phyloP scores from a whole-genome alignment of 2,888 invertebrate genomes.

The Atrina japonica region DNA sequence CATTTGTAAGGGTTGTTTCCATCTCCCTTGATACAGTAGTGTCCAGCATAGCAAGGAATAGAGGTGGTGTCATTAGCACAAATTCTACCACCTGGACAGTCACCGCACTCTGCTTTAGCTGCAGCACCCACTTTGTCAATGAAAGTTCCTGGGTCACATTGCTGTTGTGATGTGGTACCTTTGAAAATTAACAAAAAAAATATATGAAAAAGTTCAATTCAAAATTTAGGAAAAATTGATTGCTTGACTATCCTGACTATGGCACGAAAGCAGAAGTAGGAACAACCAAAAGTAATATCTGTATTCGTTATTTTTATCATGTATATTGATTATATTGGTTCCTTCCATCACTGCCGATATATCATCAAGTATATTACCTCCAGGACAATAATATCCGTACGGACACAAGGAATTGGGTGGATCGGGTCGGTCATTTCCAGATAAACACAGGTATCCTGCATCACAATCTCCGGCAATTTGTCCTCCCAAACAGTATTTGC shows the following conservation, averaged over 20 bases:
- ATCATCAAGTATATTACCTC: too few relatives aligned
- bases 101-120: constrained; percentile 67
- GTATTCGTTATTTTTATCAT: too few relatives aligned
- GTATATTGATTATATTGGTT: too few relatives aligned
- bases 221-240: too few relatives aligned
- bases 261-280: too few relatives aligned
- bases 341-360: too few relatives aligned
- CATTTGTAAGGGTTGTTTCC: constrained; percentile 57
- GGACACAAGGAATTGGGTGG: constrained; percentile 74
- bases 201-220: too few relatives aligned
- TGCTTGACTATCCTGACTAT: too few relatives aligned
- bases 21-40: constrained; percentile 70
- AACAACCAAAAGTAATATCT: too few relatives aligned
- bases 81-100: constrained; percentile 76
- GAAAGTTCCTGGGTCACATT: constrained; percentile 68
- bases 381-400: constrained; percentile 76
- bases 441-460: constrained; percentile 74
- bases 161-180: constrained; percentile 63
- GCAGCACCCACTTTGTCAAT: constrained; percentile 75
- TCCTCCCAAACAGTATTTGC: constrained; percentile 77
- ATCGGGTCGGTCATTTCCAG: constrained; percentile 61
- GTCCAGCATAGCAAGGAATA: constrained; percentile 73
- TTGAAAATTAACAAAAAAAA: too few relatives aligned
- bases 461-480: constrained; percentile 72
- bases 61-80: constrained; percentile 76